Base-by-base conservation (phyloP, 1,140 invertebrate genomes). In the Muscidifurax raptorellus region DNA sequence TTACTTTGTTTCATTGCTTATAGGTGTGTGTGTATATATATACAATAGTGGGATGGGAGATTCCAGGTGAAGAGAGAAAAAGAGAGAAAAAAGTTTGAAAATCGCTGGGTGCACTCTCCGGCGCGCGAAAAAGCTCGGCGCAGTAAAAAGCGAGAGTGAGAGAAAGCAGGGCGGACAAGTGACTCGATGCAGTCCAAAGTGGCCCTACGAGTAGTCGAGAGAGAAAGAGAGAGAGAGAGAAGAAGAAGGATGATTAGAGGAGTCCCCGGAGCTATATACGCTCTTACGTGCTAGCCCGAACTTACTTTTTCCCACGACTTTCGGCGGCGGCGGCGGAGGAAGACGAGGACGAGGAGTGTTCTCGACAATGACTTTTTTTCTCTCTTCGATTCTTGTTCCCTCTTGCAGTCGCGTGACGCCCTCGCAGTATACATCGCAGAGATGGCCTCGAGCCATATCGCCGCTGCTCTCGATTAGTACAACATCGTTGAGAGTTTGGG, bases 161-260 rank as follows among this genome's bases (percentile, higher is more conserved):
- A 69, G 28, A 69, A 69, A 69, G 28, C 25, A 69, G 28, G 28
- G 66, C 66, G 66, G 28, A 28, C 66, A 30, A 71, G 40, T 47
- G 32, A 27, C 32, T 66, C 22, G 32, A 80, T 9, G 36, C 40
- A 74, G 7, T 6, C 71, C 30, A 75, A 83, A 75, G 52, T 76
- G 80, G 52, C 52, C 28, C 30, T 2, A 6, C 52, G 52, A 59
- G 52, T 7, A 59, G 52, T 59, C 52, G 22, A 59, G 52, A 59
- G 52, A 0, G 22, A 59, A 6, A 59, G 52, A 59, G 22, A 59
- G 52, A 59, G 12, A 47, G 44, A 47, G 36, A 82, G 80, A 75
- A 82, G 72, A 82, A 82, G 30, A 75, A 83, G 3, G 52, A 82
- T 75, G 80, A 82, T 82, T 82, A 82, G 69, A 81, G 27, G 22